A percentile compares a stretch with the other conserved stretches of the same genome.
These are phyloP conservation scores for Oreochromis niloticus DNA, from an alignment of 2,113 vertebrate genomes.

Conservation along the genomic window DNA sequence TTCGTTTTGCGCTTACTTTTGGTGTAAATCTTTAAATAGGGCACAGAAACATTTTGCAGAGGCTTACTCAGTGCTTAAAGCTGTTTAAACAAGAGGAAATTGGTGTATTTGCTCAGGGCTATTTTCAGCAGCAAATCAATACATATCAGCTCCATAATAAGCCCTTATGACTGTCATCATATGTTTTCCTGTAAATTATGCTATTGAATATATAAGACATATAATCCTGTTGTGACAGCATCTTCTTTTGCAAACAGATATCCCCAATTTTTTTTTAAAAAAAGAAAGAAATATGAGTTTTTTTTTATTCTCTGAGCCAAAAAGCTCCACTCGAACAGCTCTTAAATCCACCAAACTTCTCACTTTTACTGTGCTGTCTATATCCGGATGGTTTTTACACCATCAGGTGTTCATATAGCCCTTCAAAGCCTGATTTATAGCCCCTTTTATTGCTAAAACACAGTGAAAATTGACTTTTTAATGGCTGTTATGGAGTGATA, in stretches of 20 bases:
- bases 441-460: not conserved
- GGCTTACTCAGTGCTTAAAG: not conserved
- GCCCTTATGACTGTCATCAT: not conserved
- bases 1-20: accelerated
- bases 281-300: not conserved
- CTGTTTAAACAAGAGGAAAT: too few species aligned
- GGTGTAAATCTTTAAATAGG: not conserved
- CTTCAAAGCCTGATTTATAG: not conserved
- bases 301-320: not conserved
- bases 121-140: not conserved
- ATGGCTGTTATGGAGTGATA: not conserved
- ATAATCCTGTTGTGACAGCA: not conserved
- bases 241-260: not conserved
- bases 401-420: not conserved
- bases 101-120: too few species aligned
- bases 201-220: not conserved
- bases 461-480: not conserved
- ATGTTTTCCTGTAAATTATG: not conserved
- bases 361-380: not conserved
- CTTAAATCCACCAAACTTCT: not conserved
- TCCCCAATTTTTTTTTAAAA: not conserved
- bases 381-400: not conserved
- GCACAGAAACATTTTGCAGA: not conserved
- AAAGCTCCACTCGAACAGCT: not conserved
- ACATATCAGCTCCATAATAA: not conserved